A percentile compares a stretch with the other conserved stretches of the same genome.
Evolutionary conservation across 2,888 invertebrate species (phyloP).

Genomic region (Aproaerema taeniolella): DNA sequence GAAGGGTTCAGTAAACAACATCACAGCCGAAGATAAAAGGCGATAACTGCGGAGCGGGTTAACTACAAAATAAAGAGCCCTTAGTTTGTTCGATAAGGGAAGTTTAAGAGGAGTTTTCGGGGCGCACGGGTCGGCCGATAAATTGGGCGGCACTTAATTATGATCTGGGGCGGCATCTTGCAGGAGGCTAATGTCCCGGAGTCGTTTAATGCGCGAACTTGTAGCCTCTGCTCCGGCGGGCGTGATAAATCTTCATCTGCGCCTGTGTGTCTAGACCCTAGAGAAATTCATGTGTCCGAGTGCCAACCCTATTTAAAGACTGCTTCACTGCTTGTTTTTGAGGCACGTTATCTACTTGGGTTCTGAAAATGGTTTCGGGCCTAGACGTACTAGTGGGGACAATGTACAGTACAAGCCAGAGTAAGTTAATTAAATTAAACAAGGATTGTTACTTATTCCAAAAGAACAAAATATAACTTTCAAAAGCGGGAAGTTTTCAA

Average conservation of each 20-base stretch:
- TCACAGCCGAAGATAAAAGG: slow-evolving; percentile 49
- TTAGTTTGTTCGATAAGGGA: slow-evolving; percentile 72
- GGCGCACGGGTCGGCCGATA: slow-evolving; percentile 73
- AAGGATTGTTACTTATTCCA: too few relatives aligned
- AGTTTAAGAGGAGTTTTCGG: slow-evolving; percentile 71
- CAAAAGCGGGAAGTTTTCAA: too few relatives aligned
- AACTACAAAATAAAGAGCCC: slow-evolving; percentile 75
- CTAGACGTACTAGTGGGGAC: too few relatives aligned
- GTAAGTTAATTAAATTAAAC: too few relatives aligned
- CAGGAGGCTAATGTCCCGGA: slow-evolving; percentile 75
- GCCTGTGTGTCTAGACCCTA: slow-evolving; percentile 26
- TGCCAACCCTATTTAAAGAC: neutral
- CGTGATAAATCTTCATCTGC: slow-evolving; percentile 74
- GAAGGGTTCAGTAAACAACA: slow-evolving; percentile 35
- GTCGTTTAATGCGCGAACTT: slow-evolving; percentile 77
- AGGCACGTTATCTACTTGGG: too few relatives aligned
- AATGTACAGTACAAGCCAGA: too few relatives aligned
- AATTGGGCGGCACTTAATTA: slow-evolving; percentile 78
- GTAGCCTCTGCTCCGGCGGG: slow-evolving; percentile 69
- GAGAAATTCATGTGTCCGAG: neutral
- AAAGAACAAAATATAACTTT: too few relatives aligned
- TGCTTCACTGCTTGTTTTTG: too few relatives aligned
- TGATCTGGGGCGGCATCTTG: slow-evolving; percentile 77
- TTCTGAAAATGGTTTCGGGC: too few relatives aligned
- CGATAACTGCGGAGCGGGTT: slow-evolving; percentile 60